phyloP scores from a whole-genome alignment of 2,888 invertebrate species.

The Agonopterix alstromeriana region DNA sequence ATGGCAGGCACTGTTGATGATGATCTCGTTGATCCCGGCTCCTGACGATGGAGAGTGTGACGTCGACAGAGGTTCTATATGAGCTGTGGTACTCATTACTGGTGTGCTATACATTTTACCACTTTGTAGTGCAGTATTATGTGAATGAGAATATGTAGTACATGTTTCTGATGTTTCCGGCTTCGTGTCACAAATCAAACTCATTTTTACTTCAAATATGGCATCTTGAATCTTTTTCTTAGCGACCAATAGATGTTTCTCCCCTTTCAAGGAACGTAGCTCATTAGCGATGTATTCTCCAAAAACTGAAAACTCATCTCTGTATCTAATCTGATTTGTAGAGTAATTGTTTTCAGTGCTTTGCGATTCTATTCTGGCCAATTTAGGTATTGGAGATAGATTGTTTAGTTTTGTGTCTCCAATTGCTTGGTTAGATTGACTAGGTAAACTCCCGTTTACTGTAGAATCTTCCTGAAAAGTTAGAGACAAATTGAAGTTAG shows the following conservation, averaged over 20 bases:
- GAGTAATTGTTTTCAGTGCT: slow-evolving; percentile 39
- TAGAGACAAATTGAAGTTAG: too few species aligned
- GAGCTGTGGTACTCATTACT: slow-evolving; percentile 41
- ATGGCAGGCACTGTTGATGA: slow-evolving; percentile 58
- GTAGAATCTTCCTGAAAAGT: slow-evolving; percentile 31
- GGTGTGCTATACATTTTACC: slow-evolving; percentile 51
- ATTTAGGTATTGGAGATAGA: slow-evolving; percentile 44
- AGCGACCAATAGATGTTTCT: slow-evolving; percentile 72
- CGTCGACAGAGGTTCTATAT: slow-evolving; percentile 46
- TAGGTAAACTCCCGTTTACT: slow-evolving; percentile 23
- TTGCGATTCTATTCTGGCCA: slow-evolving; percentile 35
- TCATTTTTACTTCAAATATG: slow-evolving; percentile 79
- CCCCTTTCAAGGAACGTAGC: slow-evolving; percentile 71
- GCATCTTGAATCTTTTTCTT: slow-evolving; percentile 79
- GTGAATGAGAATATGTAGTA: slow-evolving; percentile 35
- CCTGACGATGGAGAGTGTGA: slow-evolving; percentile 41
- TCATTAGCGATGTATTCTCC: slow-evolving; percentile 79
- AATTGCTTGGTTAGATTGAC: slow-evolving; percentile 31
- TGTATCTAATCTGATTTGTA: slow-evolving; percentile 17
- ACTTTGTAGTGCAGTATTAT: slow-evolving; percentile 31
- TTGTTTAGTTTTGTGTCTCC: slow-evolving; percentile 40
- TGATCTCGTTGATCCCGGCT: slow-evolving; percentile 58
- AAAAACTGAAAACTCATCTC: slow-evolving; percentile 76
- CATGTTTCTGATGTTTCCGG: slow-evolving; percentile 36
- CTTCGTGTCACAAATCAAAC: slow-evolving; percentile 58